Evolutionary conservation across 1,140 invertebrate genomes (phyloP).

Genomic region (Brachionus asplanchnoidis): DNA sequence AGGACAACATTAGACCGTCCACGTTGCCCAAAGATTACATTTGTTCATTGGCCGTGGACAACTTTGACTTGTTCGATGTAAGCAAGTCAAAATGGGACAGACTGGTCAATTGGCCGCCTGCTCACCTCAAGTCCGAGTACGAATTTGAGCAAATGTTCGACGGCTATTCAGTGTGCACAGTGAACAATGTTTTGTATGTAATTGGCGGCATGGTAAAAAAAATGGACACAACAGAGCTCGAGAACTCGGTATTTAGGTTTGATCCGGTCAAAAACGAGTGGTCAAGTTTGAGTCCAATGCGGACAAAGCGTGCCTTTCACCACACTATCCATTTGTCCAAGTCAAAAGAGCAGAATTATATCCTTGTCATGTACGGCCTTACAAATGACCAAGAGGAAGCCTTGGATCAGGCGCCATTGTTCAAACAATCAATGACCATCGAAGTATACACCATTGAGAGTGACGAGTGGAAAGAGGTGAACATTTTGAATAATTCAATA

Average conservation of each 20-base stretch:
- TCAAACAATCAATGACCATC: background rate
- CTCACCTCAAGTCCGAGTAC: background rate
- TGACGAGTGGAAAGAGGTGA: background rate
- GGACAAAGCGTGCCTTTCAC: constrained; percentile 7
- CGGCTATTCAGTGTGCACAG: background rate
- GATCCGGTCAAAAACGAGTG: constrained; percentile 38
- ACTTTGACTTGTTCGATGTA: background rate
- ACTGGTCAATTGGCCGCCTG: constrained; percentile 1
- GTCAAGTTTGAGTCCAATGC: background rate
- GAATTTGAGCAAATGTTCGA: background rate
- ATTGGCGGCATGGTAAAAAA: background rate
- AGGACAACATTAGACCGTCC: constrained; percentile 13
- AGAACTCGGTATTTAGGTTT: background rate
- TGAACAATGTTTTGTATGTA: constrained; percentile 14
- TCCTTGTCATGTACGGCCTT: constrained; percentile 15
- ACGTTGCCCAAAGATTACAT: constrained; percentile 29
- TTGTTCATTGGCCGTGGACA: background rate
- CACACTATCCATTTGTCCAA: background rate
- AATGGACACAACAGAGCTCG: background rate
- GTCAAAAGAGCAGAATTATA: background rate
- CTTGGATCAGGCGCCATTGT: background rate
- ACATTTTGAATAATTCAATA: background rate
- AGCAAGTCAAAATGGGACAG: background rate
- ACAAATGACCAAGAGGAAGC: background rate
- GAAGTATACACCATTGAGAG: background rate